Evolutionary conservation across 2,797 vertebrate genomes (phyloP).

Genomic region (Balearica regulorum): DNA sequence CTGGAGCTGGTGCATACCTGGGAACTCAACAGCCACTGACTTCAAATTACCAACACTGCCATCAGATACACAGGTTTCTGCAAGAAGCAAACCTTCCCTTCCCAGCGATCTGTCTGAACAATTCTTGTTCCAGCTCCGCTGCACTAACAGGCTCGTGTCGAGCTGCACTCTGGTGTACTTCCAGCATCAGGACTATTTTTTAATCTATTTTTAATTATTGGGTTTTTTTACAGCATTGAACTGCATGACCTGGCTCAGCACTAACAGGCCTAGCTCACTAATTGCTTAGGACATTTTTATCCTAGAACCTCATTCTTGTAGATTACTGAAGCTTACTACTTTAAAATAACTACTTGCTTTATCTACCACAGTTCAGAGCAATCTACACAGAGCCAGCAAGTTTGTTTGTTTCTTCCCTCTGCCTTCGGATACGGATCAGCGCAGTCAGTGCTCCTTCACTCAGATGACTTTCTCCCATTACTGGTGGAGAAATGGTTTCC

Average conservation of each 20-base stretch:
- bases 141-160: fast-evolving
- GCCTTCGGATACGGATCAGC: fast-evolving
- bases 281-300: neutral
- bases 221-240: neutral
- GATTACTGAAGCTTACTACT: neutral
- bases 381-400: neutral
- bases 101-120: neutral
- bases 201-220: neutral
- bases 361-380: neutral
- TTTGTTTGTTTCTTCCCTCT: neutral
- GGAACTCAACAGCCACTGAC: fast-evolving
- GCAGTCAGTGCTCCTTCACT: neutral
- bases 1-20: fast-evolving
- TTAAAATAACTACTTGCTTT: neutral
- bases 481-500: neutral
- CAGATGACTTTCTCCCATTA: neutral
- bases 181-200: fast-evolving
- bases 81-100: neutral
- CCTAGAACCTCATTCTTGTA: neutral
- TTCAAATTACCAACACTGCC: neutral
- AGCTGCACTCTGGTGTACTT: neutral
- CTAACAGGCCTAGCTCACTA: neutral
- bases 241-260: neutral
- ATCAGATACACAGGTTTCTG: too few species aligned
- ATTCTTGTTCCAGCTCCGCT: too few species aligned